Evolutionary conservation across 2,113 vertebrate genomes (phyloP).

Genomic region (Ardeotis arabs): DNA sequence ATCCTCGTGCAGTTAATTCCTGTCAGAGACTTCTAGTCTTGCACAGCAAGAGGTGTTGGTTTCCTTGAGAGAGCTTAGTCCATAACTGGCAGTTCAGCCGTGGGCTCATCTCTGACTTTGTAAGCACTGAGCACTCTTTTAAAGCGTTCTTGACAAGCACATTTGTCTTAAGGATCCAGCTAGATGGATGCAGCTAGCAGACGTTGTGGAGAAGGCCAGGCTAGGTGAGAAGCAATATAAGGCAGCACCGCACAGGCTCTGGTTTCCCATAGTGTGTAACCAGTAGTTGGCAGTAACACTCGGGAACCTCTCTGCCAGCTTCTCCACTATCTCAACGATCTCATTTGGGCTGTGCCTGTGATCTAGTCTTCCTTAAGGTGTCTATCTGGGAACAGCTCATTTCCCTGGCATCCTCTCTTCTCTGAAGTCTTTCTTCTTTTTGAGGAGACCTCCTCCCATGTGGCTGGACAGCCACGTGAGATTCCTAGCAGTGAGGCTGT

Average conservation of each 20-base stretch:
- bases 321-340: slow-evolving; percentile 12
- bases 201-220: not conserved
- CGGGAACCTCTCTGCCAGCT: not conserved
- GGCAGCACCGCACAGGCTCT: not conserved
- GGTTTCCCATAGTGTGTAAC: not conserved
- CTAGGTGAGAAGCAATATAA: not conserved
- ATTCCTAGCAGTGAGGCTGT: not conserved
- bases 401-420: not conserved
- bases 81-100: not conserved
- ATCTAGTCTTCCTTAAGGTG: not conserved
- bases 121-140: not conserved
- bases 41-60: not conserved
- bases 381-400: not conserved
- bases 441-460: not conserved
- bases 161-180: not conserved
- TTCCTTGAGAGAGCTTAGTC: not conserved
- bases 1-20: not conserved
- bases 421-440: not conserved
- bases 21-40: not conserved
- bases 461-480: not conserved
- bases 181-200: not conserved
- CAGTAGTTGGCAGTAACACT: not conserved
- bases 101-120: not conserved
- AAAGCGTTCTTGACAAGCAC: not conserved
- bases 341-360: slow-evolving; percentile 14